Conservation (phyloP, 1,140 invertebrate species). For the Ridgeia piscesae region DNA sequence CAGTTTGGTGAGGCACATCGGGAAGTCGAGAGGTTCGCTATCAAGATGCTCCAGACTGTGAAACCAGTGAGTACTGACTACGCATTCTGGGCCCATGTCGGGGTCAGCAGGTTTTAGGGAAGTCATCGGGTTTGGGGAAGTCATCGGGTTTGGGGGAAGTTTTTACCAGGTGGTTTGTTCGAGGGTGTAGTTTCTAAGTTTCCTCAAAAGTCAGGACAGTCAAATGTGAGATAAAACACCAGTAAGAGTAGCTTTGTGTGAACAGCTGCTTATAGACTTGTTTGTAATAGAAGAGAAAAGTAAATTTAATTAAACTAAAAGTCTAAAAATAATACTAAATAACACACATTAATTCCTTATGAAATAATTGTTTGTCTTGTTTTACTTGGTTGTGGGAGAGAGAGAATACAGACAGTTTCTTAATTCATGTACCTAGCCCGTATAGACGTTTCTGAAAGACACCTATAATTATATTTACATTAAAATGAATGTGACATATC, state of each 20-base stretch:
- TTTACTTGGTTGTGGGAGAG: background rate
- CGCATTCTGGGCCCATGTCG: background rate
- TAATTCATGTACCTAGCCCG: background rate
- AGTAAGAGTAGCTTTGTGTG: background rate
- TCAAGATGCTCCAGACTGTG: constrained; percentile 84
- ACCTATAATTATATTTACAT: too few species aligned
- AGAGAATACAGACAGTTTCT: background rate
- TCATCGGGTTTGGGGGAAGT: background rate
- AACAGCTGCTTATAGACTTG: background rate
- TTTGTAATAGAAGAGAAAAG: background rate
- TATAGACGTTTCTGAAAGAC: too few species aligned
- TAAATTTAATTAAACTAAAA: background rate
- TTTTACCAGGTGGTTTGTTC: background rate
- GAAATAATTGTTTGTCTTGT: background rate
- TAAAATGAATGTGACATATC: too few species aligned
- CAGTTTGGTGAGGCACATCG: constrained; percentile 94
- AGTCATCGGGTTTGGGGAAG: too few species aligned
- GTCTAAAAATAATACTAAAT: background rate
- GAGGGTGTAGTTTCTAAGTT: background rate
- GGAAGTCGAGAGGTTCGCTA: constrained; percentile 87
- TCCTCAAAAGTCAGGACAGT: too few species aligned
- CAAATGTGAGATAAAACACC: too few species aligned
- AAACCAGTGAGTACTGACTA: constrained; percentile 78
- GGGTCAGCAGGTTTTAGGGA: too few species aligned
- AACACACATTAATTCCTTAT: background rate